Base-by-base conservation (phyloP, 2,797 vertebrate genomes). In the Rachycentron canadum region DNA sequence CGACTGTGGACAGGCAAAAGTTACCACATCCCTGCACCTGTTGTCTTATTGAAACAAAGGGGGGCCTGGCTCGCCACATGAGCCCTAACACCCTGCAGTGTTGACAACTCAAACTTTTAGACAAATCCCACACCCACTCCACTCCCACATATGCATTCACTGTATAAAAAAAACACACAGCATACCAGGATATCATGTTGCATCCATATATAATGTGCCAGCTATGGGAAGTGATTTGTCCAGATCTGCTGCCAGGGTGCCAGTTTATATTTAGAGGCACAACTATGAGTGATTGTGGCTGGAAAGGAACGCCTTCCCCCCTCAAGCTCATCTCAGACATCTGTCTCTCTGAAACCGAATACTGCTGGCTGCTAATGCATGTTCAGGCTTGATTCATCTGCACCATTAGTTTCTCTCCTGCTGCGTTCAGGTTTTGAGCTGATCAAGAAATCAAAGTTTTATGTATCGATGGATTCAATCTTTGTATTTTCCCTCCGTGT, bases 11-110 rank as follows among this genome's bases (percentile, higher is more conserved):
- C 58, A 78, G 90, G 88, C 85, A 81, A 57, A 25, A 73, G 61
- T 73, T 65, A 67, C 78, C 68, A 62, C 79, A 72, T 86, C 72
- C 78, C 77, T 60, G 79, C 95, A 96, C 92, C 94, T 95, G 95
- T 93, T 89, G 73, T 68, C 38, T 19, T 21, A 25, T 12, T 76
- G 40, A 74, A 83, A 79, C 69, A 23, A 17, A 70, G 59, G 76
- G 64, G 58, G 55, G 43, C 9, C 56, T 50, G 14, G 69, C 56
- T 45, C 12, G 12, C 73, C 72, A 53, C 72, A 19, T 21, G 62
- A 67, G 64, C 34, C 21, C 2, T 5, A 82, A 74, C 45, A 32
- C 62, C 69, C 58, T 5, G 2, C 28, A 26, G 40, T 58, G 52
- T 32, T 78, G 85, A 88, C 80, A 69, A 47, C 57, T 59, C 66